Conservation (phyloP, 2,888 invertebrate genomes). For the Argyresthia goedartella region DNA sequence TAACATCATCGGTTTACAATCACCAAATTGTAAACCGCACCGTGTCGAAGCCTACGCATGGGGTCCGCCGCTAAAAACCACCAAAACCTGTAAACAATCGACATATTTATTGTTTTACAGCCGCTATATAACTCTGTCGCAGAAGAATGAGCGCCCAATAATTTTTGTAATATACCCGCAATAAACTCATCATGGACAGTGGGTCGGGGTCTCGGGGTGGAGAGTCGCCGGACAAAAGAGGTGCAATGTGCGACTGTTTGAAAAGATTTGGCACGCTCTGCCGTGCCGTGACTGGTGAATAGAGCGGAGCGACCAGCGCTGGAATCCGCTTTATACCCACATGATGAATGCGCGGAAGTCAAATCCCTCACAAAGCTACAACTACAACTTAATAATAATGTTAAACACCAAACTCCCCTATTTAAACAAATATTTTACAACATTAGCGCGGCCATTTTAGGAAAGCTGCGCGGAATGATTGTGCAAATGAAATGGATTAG, state of each 20-base stretch:
- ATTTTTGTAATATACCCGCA: slow-evolving; percentile 51
- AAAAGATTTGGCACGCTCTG: slow-evolving; percentile 54
- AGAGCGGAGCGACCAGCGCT: slow-evolving; percentile 16
- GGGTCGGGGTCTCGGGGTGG: slow-evolving; percentile 15
- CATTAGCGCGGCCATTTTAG: slow-evolving; percentile 50
- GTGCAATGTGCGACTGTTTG: slow-evolving; percentile 15
- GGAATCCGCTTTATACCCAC: slow-evolving; percentile 31
- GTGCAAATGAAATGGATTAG: slow-evolving; percentile 41
- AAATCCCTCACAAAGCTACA: slow-evolving; percentile 18
- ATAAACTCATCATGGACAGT: slow-evolving; percentile 61
- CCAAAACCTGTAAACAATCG: slow-evolving; percentile 55
- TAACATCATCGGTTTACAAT: slow-evolving; percentile 44
- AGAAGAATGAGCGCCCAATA: slow-evolving; percentile 42
- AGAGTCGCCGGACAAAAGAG: slow-evolving; percentile 9
- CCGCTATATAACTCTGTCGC: slow-evolving; percentile 53
- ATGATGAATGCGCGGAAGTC: slow-evolving; percentile 61
- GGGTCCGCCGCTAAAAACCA: slow-evolving; percentile 40
- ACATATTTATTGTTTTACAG: slow-evolving; percentile 65
- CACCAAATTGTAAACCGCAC: slow-evolving; percentile 22
- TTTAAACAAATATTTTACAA: slow-evolving; percentile 56
- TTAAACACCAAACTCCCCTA: slow-evolving; percentile 54
- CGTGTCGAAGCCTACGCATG: slow-evolving; percentile 46
- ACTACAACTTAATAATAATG: slow-evolving; percentile 59
- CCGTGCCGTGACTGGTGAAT: slow-evolving; percentile 8
- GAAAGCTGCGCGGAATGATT: slow-evolving; percentile 44